These are phyloP conservation scores for Trichacis sp. DNA, from an alignment of 2,888 invertebrate genomes.

Conservation along the genomic window DNA sequence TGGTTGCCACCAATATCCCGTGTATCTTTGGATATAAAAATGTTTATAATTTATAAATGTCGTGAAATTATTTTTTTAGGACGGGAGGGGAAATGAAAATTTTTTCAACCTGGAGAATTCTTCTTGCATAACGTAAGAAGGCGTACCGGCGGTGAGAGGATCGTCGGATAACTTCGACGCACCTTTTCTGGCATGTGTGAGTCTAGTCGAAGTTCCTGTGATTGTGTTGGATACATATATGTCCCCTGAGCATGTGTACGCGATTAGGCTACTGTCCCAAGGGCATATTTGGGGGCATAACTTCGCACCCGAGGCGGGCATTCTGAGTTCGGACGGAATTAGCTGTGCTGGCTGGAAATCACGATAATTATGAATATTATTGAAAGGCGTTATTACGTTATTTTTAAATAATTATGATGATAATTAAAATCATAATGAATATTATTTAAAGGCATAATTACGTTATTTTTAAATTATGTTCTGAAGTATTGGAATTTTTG, in stretches of 20 bases:
- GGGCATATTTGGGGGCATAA: slow-evolving; percentile 89
- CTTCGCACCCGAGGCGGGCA: slow-evolving; percentile 77
- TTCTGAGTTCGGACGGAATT: slow-evolving; percentile 78
- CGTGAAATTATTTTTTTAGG: no score
- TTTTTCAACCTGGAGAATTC: slow-evolving; percentile 79
- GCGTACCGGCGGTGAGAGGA: slow-evolving; percentile 92
- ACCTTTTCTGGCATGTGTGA: slow-evolving; percentile 80
- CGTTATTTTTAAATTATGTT: no score
- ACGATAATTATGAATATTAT: no score
- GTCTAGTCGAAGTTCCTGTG: slow-evolving; percentile 77
- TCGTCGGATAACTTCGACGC: slow-evolving; percentile 81
- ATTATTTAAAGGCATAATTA: no score
- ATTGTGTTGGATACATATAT: slow-evolving; percentile 86
- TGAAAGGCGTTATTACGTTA: no score
- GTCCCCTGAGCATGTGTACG: slow-evolving; percentile 91
- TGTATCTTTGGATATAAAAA: no score
- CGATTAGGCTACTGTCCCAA: slow-evolving; percentile 82
- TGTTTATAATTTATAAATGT: no score
- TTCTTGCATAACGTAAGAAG: slow-evolving; percentile 98
- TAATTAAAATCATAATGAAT: no score
- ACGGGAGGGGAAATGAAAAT: background rate
- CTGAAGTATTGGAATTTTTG: no score
- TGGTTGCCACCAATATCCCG: slow-evolving; percentile 99
- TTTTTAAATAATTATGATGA: no score
- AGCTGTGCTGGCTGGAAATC: slow-evolving; percentile 72